phyloP scores from a whole-genome alignment of 2,797 vertebrate species.

The Coluber constrictor region DNA sequence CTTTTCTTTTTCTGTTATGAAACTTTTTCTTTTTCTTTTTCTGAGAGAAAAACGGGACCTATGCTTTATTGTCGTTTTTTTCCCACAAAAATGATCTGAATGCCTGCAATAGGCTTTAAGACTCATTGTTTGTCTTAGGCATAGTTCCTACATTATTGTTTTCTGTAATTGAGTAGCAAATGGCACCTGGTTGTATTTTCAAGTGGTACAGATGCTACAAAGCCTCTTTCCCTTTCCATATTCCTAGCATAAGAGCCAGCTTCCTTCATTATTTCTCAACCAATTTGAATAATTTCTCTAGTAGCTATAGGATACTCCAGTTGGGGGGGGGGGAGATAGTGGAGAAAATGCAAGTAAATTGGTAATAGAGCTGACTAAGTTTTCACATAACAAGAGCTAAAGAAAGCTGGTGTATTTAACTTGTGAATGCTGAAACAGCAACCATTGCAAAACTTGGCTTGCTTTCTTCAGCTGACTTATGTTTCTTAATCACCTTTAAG shows the following conservation, averaged over 20 bases:
- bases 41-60: not conserved
- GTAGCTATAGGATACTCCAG: not conserved
- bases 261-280: not conserved
- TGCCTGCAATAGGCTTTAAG: not conserved
- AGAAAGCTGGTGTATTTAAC: constrained; percentile 34
- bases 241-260: too few relatives aligned
- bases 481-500: constrained; percentile 25
- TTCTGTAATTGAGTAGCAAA: not conserved
- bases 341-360: not conserved
- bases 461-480: constrained; percentile 30
- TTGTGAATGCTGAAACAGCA: constrained; percentile 25
- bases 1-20: not conserved
- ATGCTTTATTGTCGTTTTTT: not conserved
- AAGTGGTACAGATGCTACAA: not conserved
- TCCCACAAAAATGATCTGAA: not conserved
- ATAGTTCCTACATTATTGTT: not conserved
- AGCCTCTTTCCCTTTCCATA: not conserved
- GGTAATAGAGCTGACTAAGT: constrained; percentile 25
- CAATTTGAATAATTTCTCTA: not conserved
- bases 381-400: constrained; percentile 29
- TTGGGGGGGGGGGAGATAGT: not conserved
- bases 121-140: not conserved
- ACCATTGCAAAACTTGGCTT: constrained; percentile 4
- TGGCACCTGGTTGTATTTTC: not conserved
- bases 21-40: too few relatives aligned